A percentile compares a stretch with the other conserved stretches of the same genome.
Conservation (phyloP, 35 echinoderm and acorn worm genomes). For the Amphiura filiformis region DNA sequence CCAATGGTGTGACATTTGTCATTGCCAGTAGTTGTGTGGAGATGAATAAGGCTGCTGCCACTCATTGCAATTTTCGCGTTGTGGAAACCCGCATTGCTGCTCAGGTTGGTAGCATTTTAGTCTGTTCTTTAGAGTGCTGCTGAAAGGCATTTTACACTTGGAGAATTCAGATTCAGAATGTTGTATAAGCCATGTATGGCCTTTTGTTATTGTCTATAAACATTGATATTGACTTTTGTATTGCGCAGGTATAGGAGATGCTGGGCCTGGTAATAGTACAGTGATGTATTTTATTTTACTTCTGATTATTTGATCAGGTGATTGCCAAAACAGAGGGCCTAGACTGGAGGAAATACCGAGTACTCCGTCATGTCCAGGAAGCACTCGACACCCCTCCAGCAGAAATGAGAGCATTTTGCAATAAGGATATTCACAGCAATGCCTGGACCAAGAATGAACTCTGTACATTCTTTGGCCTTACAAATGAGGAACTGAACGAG, state of each 20-base stretch:
- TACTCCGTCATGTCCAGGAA: slow-evolving; percentile 62
- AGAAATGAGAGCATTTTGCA: slow-evolving; percentile 61
- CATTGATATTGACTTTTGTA: no score
- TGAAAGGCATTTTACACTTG: no score
- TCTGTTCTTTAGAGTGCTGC: no score
- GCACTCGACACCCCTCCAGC: slow-evolving; percentile 39
- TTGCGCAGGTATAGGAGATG: no score
- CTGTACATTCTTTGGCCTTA: slow-evolving; percentile 59
- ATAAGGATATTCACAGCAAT: slow-evolving; percentile 46
- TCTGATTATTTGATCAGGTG: slow-evolving; percentile 40
- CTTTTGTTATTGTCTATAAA: no score
- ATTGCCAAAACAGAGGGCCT: slow-evolving; percentile 84
- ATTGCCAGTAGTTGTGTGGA: slow-evolving; percentile 90
- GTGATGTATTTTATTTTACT: background rate
- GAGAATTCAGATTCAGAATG: no score
- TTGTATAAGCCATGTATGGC: no score
- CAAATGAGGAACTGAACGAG: slow-evolving; percentile 73
- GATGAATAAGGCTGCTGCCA: slow-evolving; percentile 91
- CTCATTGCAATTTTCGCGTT: slow-evolving; percentile 86
- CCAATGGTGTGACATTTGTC: slow-evolving; percentile 66
- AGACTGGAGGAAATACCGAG: slow-evolving; percentile 71
- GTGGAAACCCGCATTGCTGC: slow-evolving; percentile 86
- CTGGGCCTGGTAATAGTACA: no score
- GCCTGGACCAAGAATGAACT: slow-evolving; percentile 81
- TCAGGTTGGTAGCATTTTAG: no score